A percentile compares a stretch with the other conserved stretches of the same genome.
Conservation (phyloP, 1,140 invertebrate genomes). For the Sitobion miscanthi region DNA sequence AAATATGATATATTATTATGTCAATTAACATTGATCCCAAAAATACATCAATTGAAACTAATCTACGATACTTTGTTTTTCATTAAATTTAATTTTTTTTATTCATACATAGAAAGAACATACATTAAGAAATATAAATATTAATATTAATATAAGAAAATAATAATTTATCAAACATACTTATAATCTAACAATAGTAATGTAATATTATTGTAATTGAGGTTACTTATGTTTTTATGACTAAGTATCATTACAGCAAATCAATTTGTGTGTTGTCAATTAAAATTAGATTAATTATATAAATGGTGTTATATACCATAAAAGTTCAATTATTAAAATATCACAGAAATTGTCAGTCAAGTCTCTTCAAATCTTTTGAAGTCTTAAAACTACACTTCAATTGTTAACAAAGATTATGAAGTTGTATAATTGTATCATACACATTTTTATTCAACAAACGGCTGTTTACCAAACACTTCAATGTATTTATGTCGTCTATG, state of each 20-base stretch:
- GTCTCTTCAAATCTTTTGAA: not conserved
- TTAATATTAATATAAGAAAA: not conserved
- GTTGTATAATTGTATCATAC: not conserved
- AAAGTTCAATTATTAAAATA: constrained; percentile 11
- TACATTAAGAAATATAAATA: not conserved
- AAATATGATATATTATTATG: not conserved
- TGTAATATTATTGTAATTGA: not conserved
- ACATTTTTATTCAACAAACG: constrained; percentile 14
- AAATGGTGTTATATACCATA: not conserved
- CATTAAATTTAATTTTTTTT: not conserved
- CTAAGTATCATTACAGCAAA: not conserved
- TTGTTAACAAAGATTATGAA: not conserved
- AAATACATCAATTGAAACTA: not conserved
- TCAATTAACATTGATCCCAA: not conserved
- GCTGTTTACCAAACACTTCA: constrained; percentile 32
- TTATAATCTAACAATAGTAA: not conserved
- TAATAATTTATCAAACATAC: not conserved
- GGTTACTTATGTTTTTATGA: not conserved
- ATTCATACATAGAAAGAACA: not conserved
- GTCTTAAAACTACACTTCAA: not conserved
- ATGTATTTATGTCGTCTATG: not conserved
- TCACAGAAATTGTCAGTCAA: constrained; percentile 2
- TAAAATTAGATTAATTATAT: not conserved
- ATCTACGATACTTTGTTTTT: not conserved
- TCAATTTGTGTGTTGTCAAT: not conserved